Conservation (phyloP, 1,140 invertebrate species). For the Bursaphelenchus mucronatus region DNA sequence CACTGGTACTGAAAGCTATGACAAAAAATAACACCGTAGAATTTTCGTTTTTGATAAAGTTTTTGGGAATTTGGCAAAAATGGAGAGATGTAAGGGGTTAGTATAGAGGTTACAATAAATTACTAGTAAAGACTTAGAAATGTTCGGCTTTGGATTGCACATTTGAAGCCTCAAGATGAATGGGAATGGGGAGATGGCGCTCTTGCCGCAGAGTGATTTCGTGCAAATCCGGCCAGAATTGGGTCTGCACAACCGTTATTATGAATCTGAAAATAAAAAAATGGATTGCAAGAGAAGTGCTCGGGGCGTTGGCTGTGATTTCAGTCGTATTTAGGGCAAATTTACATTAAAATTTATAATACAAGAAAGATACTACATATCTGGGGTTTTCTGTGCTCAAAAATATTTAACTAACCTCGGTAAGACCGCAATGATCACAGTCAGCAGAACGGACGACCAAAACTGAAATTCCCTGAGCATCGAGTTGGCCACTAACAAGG, state of each 20-base stretch:
- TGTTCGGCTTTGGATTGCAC: no score
- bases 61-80: no score
- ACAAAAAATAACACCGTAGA: no score
- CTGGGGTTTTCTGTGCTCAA: not conserved
- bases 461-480: conserved; percentile 18
- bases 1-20: no score
- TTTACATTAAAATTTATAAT: not conserved
- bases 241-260: conserved; percentile 1
- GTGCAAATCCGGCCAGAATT: conserved; percentile 12
- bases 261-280: conserved; percentile 13
- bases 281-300: not conserved
- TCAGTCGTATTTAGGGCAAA: not conserved
- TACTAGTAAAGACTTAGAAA: no score
- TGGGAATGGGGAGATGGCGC: not conserved
- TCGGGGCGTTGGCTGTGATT: not conserved
- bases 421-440: conserved; percentile 17
- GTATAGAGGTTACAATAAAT: no score
- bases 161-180: no score
- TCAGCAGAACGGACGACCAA: conserved; percentile 19
- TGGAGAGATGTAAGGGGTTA: no score
- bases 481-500: conserved; percentile 3
- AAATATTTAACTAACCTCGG: conserved; percentile 18
- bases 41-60: no score
- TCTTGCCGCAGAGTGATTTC: conserved; percentile 9
- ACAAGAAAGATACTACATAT: not conserved